Conservation (phyloP, 2,797 vertebrate genomes). For the Chaetophractus vellerosus region DNA sequence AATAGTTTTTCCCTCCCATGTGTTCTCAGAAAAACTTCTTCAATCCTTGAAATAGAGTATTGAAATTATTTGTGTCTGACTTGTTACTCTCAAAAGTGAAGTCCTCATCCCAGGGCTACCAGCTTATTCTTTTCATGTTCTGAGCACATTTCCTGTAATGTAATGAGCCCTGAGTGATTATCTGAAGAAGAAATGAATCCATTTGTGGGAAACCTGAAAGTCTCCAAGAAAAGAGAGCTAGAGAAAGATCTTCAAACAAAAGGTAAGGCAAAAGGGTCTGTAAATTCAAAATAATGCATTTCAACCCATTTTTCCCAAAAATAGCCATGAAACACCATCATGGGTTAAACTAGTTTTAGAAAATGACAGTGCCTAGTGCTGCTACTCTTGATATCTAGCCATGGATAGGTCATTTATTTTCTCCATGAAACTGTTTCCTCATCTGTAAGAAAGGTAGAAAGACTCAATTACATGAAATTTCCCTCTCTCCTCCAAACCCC, state of each 20-base stretch:
- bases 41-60: neutral
- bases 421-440: slow-evolving; percentile 26
- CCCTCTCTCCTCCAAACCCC: slow-evolving; percentile 68
- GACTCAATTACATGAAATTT: neutral
- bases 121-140: neutral
- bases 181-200: neutral
- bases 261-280: neutral
- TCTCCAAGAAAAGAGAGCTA: neutral
- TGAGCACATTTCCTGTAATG: neutral
- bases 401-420: neutral
- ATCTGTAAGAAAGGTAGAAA: slow-evolving; percentile 5
- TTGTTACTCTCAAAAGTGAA: neutral
- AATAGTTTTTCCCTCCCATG: neutral
- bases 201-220: neutral
- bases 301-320: neutral
- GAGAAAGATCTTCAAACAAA: slow-evolving; percentile 33
- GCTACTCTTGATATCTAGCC: neutral
- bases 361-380: neutral
- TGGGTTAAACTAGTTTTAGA: neutral
- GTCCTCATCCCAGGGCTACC: neutral
- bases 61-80: slow-evolving; percentile 2
- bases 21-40: neutral
- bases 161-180: neutral
- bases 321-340: neutral
- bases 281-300: slow-evolving; percentile 35